phyloP scores from a whole-genome alignment of 1,140 invertebrate species.

The Aporrectodea caliginosa region DNA sequence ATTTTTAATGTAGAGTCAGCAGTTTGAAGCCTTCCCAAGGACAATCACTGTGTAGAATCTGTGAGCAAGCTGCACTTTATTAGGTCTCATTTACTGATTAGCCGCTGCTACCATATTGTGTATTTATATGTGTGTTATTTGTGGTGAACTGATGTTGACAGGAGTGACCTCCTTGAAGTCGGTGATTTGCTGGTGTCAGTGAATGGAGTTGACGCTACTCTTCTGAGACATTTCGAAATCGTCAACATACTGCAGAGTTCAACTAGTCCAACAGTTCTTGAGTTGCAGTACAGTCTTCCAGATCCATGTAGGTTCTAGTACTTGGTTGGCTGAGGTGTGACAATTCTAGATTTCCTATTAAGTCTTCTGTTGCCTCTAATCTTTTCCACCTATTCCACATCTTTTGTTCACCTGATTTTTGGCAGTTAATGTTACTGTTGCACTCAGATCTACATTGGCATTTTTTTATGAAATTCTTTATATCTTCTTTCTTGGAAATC shows the following conservation, averaged over 20 bases:
- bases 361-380: no score
- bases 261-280: constrained; percentile 61
- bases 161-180: constrained; percentile 64
- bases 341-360: no score
- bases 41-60: neutral
- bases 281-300: constrained; percentile 78
- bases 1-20: neutral
- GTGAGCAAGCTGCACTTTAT: neutral
- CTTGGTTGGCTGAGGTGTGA: no score
- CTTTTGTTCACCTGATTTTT: no score
- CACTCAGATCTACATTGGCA: no score
- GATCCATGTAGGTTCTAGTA: constrained; percentile 62
- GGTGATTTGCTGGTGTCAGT: constrained; percentile 75
- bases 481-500: no score
- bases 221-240: constrained; percentile 75
- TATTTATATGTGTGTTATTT: no score
- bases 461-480: no score
- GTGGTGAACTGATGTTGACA: no score
- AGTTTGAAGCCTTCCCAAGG: neutral
- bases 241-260: constrained; percentile 70
- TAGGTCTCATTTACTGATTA: neutral
- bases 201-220: constrained; percentile 72
- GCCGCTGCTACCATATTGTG: neutral
- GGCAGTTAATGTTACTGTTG: no score
- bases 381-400: no score